Base-by-base conservation (phyloP, 2,113 vertebrate species). In the Pedetes capensis region DNA sequence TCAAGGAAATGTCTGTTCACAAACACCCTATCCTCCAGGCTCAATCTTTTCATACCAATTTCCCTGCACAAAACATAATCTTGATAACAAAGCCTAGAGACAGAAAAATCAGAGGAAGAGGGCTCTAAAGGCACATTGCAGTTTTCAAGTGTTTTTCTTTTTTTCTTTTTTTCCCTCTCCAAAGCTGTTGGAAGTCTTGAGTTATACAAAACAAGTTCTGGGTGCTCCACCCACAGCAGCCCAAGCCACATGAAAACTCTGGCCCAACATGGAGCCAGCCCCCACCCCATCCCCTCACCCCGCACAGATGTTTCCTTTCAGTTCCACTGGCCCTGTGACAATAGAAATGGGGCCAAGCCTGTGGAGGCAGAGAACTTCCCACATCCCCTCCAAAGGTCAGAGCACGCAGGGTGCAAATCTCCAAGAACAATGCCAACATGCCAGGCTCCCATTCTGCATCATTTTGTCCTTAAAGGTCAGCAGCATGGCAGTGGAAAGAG, bases 251-350 rank as follows among this genome's bases (percentile, higher is more conserved):
- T 1, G 44, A 57, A 44, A 66, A 90, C 76, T 61, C 49, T 88
- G 93, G 91, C 75, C 79, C 53, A 39, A 11, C n/a, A 1, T 14
- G 51, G 39, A 47, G 37, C 61, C 68, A 32, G 20, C 39, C 75
- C 39, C 57, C 14, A 37, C n/a, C 2, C 55, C 5, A 6, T 3
- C 6, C 29, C 22, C 22, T n/a, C 8, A 0, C 27, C 27, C 37
- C 1, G 17, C 90, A 81, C 97, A 96, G 91, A 91, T 96, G 95
- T 96, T 96, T 94, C 94, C 95, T 91, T 63, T 93, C 69, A 85
- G 92, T 61, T 27, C 49, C 2, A 3, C 42, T 87, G 91, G 82
- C 29, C 49, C 20, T 0, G 0, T 20, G 63, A 79, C 95, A 91
- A 42, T 51, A 87, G 80, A 85, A 89, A 44, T 1, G n/a, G 11